Percentiles rank a stretch among this genome's conserved stretches.
phyloP scores from a whole-genome alignment of 1,140 invertebrate genomes.

The Polypedilum pembai region DNA sequence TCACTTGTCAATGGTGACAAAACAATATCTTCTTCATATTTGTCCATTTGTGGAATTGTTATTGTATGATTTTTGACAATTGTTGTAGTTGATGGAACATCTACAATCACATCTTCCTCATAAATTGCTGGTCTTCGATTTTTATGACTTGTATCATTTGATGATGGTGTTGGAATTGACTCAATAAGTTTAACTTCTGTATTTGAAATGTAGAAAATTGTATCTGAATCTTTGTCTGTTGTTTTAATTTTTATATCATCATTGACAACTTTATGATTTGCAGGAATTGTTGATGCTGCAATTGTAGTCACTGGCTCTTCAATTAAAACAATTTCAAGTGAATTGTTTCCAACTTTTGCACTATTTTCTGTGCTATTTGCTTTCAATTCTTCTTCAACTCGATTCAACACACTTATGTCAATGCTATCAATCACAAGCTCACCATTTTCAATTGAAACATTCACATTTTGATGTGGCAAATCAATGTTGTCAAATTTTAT shows the following conservation, averaged over 20 bases:
- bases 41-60: slow-evolving; percentile 29
- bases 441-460: slow-evolving; percentile 23
- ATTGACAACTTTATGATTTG: background rate
- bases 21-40: slow-evolving; percentile 41
- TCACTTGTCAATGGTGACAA: slow-evolving; percentile 37
- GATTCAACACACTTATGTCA: background rate
- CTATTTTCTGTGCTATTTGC: background rate
- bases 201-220: slow-evolving; percentile 44
- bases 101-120: slow-evolving; percentile 33
- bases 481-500: slow-evolving; percentile 25
- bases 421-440: slow-evolving; percentile 12
- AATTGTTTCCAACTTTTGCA: background rate
- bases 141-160: background rate
- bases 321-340: slow-evolving; percentile 7
- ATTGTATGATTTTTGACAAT: slow-evolving; percentile 4
- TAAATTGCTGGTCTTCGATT: slow-evolving; percentile 37
- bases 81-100: slow-evolving; percentile 31
- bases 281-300: background rate
- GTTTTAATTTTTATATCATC: slow-evolving; percentile 32
- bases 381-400: background rate
- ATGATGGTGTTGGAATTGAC: slow-evolving; percentile 32
- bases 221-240: slow-evolving; percentile 40
- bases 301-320: background rate
- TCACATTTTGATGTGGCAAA: slow-evolving; percentile 21
- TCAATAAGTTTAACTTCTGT: slow-evolving; percentile 43